Percentiles rank a stretch among this genome's conserved stretches.
phyloP scores from a whole-genome alignment of 1,140 invertebrate species.

The Holotrichia oblita region DNA sequence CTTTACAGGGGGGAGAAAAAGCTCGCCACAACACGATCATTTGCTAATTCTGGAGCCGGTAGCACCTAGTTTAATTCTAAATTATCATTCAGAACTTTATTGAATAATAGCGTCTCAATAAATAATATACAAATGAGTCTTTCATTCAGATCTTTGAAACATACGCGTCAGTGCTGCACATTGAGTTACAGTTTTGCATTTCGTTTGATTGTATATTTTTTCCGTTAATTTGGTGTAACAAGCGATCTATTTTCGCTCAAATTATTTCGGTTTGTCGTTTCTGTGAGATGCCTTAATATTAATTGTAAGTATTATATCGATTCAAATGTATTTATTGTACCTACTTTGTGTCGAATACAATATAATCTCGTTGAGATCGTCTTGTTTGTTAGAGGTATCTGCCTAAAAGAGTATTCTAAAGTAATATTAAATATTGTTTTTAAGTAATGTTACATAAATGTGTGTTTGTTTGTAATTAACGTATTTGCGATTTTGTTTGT shows the following conservation, averaged over 20 bases:
- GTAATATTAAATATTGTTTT: too few relatives aligned
- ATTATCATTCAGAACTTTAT: slow-evolving; percentile 41
- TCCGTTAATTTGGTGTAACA: too few relatives aligned
- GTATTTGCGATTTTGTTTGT: too few relatives aligned
- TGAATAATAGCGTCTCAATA: slow-evolving; percentile 42
- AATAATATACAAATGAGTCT: neutral
- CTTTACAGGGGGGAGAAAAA: slow-evolving; percentile 3
- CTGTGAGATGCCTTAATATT: neutral
- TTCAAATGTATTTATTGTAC: neutral
- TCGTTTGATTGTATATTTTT: too few relatives aligned
- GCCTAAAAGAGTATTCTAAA: too few relatives aligned
- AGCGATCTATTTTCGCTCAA: too few relatives aligned
- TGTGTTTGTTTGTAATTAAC: too few relatives aligned
- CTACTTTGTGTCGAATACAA: too few relatives aligned
- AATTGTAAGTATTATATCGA: neutral
- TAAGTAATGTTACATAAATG: too few relatives aligned
- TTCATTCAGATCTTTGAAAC: slow-evolving; percentile 15
- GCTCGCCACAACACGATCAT: neutral
- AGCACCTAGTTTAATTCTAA: slow-evolving; percentile 44
- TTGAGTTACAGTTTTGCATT: neutral
- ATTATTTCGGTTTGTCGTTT: neutral
- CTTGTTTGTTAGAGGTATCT: too few relatives aligned
- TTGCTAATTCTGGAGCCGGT: slow-evolving; percentile 39
- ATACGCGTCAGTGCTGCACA: neutral
- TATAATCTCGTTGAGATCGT: too few relatives aligned